Conservation (phyloP, 2,888 invertebrate species). For the Agelastica alni region DNA sequence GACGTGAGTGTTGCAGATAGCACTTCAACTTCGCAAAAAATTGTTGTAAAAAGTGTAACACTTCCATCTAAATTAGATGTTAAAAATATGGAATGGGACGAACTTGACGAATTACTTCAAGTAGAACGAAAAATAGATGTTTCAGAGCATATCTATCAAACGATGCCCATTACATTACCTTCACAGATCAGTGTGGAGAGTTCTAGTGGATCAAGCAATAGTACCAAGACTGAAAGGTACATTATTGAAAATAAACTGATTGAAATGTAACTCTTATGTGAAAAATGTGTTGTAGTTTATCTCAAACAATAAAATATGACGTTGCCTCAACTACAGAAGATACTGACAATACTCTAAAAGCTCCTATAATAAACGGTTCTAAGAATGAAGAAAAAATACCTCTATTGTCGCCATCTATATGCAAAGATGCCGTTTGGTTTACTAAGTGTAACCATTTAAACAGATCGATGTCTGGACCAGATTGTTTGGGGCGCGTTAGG, state of each 20-base stretch:
- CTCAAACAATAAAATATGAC: constrained; percentile 27
- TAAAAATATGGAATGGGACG: constrained; percentile 71
- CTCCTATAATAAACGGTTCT: constrained; percentile 37
- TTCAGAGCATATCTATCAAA: constrained; percentile 69
- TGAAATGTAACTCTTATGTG: not conserved
- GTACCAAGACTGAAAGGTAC: constrained; percentile 27
- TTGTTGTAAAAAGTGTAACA: constrained; percentile 56
- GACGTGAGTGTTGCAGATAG: constrained; percentile 35
- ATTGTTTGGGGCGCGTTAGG: constrained; percentile 60
- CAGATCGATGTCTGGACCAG: constrained; percentile 64
- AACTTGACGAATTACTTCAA: constrained; percentile 70
- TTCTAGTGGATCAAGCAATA: constrained; percentile 40
- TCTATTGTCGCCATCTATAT: constrained; percentile 49
- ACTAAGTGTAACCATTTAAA: constrained; percentile 57
- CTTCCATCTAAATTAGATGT: constrained; percentile 70
- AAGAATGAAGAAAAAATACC: constrained; percentile 41
- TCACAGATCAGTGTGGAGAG: constrained; percentile 60
- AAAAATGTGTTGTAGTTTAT: constrained; percentile 25
- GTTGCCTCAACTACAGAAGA: constrained; percentile 31
- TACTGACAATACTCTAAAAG: constrained; percentile 35
- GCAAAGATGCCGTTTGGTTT: constrained; percentile 60
- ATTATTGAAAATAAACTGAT: not conserved
- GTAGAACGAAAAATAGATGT: constrained; percentile 69
- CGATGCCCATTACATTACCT: constrained; percentile 69
- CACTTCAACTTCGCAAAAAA: constrained; percentile 40